These are phyloP conservation scores for Lycocerus yunnanus DNA, from an alignment of 2,888 invertebrate species.

Conservation along the genomic window DNA sequence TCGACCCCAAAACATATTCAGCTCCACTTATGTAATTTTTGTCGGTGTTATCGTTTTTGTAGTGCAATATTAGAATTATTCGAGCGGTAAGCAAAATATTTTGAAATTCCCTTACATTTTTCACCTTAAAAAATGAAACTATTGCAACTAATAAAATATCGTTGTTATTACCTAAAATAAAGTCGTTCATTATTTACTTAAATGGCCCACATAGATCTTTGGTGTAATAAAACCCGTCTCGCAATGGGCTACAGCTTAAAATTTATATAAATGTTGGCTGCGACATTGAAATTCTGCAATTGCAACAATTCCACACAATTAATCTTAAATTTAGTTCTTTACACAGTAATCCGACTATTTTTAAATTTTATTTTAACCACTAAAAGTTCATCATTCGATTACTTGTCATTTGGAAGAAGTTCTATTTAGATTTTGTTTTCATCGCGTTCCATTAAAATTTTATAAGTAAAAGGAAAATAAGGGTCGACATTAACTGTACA, in stretches of 20 bases:
- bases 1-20: conserved; percentile 15
- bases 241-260: conserved; percentile 29
- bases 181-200: conserved; percentile 28
- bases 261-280: conserved; percentile 31
- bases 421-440: not conserved
- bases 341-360: not conserved
- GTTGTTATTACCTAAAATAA: conserved; percentile 29
- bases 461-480: not conserved
- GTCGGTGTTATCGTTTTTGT: conserved; percentile 14
- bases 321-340: conserved; percentile 9
- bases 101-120: not conserved
- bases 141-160: conserved; percentile 3
- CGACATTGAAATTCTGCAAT: conserved; percentile 26
- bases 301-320: conserved; percentile 22
- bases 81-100: not conserved
- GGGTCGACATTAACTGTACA: not conserved
- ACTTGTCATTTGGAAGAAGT: not conserved
- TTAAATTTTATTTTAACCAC: not conserved
- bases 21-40: conserved; percentile 24
- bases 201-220: conserved; percentile 29
- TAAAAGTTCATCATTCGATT: not conserved
- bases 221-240: conserved; percentile 29
- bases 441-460: not conserved
- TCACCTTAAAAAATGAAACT: not conserved
- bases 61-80: conserved; percentile 18